Evolutionary conservation across 2,888 invertebrate species (phyloP).

Genomic region (Macrosoma leucophasiata): DNA sequence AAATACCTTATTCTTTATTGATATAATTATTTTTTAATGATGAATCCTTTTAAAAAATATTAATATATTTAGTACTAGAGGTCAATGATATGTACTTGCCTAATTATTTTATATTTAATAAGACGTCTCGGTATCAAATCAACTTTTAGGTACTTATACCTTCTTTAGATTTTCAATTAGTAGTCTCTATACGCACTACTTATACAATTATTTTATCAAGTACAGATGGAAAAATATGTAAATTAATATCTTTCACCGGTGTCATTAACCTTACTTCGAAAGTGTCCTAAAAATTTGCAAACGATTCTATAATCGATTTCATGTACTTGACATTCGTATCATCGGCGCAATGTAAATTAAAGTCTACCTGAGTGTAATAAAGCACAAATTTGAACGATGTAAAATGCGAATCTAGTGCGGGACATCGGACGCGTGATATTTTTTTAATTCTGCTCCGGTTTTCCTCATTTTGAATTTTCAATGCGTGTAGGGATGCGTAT

Average conservation of each 20-base stretch:
- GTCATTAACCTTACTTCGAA: conserved; percentile 48
- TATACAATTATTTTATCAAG: too few species aligned
- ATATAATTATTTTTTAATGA: too few species aligned
- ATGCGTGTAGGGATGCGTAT: conserved; percentile 41
- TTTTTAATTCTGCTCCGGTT: conserved; percentile 38
- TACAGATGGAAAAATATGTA: conserved; percentile 35
- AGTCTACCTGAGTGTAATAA: conserved; percentile 28
- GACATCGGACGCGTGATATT: conserved; percentile 37
- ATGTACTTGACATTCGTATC: conserved; percentile 66
- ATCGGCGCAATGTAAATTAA: conserved; percentile 28
- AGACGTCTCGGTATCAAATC: too few species aligned
- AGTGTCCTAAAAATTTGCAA: conserved; percentile 54
- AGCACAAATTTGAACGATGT: too few species aligned
- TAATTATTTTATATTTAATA: too few species aligned
- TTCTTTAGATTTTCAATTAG: too few species aligned
- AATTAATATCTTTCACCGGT: conserved; percentile 44
- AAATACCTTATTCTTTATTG: too few species aligned
- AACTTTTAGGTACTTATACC: too few species aligned
- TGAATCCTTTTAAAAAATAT: too few species aligned
- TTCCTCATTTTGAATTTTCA: conserved; percentile 50
- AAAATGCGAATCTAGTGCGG: conserved; percentile 10
- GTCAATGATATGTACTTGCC: too few species aligned
- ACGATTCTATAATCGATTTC: conserved; percentile 57
- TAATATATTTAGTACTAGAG: too few species aligned
- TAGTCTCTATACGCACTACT: too few species aligned